A percentile compares a stretch with the other conserved stretches of the same genome.
Evolutionary conservation across 1,140 invertebrate species (phyloP).

Genomic region (Bombyx mandarina): DNA sequence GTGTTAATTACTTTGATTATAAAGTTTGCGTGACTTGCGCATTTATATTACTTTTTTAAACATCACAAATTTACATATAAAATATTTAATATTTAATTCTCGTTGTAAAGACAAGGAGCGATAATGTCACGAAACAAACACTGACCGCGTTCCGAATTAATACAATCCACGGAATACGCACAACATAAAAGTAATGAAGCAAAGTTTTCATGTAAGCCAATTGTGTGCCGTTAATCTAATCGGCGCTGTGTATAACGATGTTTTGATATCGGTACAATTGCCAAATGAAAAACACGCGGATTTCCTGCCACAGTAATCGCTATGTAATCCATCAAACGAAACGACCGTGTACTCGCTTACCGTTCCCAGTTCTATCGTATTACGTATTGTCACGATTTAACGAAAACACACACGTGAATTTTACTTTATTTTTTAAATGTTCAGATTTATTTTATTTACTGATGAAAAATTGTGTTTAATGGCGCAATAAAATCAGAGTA

Average conservation of each 20-base stretch:
- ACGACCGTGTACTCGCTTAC: slow-evolving; percentile 34
- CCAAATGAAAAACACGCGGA: slow-evolving; percentile 60
- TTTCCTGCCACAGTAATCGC: slow-evolving; percentile 55
- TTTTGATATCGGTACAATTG: slow-evolving; percentile 55
- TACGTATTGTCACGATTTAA: slow-evolving; percentile 38
- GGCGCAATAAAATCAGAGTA: too few species aligned
- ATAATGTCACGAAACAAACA: slow-evolving; percentile 40
- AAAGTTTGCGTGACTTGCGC: too few species aligned
- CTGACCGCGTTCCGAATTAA: slow-evolving; percentile 43
- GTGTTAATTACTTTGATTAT: too few species aligned
- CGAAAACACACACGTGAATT: too few species aligned
- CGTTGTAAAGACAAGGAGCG: slow-evolving; percentile 28
- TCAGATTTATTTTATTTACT: too few species aligned
- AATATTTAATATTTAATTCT: slow-evolving; percentile 26
- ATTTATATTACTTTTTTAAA: too few species aligned
- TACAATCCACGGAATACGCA: slow-evolving; percentile 41
- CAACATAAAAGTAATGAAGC: slow-evolving; percentile 39
- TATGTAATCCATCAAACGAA: slow-evolving; percentile 52
- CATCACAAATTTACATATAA: slow-evolving; percentile 1
- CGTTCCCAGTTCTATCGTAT: slow-evolving; percentile 28
- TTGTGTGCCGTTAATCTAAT: slow-evolving; percentile 59
- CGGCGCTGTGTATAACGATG: slow-evolving; percentile 47
- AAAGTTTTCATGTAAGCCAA: slow-evolving; percentile 57
- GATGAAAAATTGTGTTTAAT: too few species aligned
- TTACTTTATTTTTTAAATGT: too few species aligned